These are phyloP conservation scores for Oligia latruncula DNA, from an alignment of 2,888 invertebrate genomes.

Conservation along the genomic window DNA sequence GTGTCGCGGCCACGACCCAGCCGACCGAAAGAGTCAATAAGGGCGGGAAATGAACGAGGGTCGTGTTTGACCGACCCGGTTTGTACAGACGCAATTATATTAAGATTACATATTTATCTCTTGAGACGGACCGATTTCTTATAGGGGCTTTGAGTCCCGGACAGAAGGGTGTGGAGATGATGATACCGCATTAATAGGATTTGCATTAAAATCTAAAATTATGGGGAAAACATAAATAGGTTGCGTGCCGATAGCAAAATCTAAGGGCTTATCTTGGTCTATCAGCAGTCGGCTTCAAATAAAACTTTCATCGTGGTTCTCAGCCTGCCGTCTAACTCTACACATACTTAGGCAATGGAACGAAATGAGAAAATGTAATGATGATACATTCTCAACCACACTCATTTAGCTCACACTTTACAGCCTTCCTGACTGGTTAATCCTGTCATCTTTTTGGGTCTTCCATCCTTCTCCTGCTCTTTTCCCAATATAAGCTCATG, in stretches of 20 bases:
- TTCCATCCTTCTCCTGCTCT: not conserved
- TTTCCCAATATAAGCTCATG: not conserved
- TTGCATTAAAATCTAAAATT: not conserved
- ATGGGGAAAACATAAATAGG: not conserved
- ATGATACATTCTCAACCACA: not conserved
- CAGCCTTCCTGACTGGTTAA: not conserved
- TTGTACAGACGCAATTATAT: conserved; percentile 86
- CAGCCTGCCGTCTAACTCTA: not conserved
- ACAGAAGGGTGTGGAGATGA: conserved; percentile 61
- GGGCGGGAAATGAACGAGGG: conserved; percentile 80
- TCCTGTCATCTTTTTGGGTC: not conserved
- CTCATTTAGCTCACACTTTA: not conserved
- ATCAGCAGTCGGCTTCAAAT: not conserved
- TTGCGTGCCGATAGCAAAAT: not conserved
- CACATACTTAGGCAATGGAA: not conserved
- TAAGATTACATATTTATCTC: conserved; percentile 90
- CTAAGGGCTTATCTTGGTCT: not conserved
- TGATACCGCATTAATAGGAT: conserved; percentile 32
- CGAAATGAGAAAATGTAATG: not conserved
- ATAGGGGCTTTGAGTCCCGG: conserved; percentile 73
- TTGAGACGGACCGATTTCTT: conserved; percentile 84
- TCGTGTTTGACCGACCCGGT: conserved; percentile 72
- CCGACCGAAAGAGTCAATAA: conserved; percentile 81
- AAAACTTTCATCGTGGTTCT: not conserved
- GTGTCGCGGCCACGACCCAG: conserved; percentile 58